phyloP scores from a whole-genome alignment of 2,888 invertebrate species.

The Andrena dorsata region DNA sequence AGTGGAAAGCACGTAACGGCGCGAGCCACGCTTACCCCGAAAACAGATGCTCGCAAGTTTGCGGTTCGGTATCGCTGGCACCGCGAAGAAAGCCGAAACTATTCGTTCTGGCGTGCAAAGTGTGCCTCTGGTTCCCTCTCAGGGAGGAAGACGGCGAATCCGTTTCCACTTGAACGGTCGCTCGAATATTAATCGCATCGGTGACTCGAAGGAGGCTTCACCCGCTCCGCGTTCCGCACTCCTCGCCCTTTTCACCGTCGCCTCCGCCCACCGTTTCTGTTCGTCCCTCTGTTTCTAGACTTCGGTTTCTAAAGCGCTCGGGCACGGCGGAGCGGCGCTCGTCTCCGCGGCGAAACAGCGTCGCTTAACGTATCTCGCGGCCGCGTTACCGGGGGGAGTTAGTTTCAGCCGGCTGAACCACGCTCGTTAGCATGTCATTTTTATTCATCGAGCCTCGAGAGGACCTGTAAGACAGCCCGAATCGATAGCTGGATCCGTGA shows the following conservation, averaged over 20 bases:
- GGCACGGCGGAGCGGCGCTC: neutral
- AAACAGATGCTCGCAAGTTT: constrained; percentile 17
- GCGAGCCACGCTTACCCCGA: neutral
- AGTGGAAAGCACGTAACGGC: neutral
- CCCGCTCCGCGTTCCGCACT: constrained; percentile 28
- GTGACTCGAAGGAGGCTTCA: constrained; percentile 42
- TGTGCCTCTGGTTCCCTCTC: constrained; percentile 23
- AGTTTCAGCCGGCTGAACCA: constrained; percentile 58
- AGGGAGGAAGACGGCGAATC: constrained; percentile 12
- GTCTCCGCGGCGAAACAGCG: constrained; percentile 4
- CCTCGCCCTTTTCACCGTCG: constrained; percentile 26
- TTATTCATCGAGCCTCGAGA: constrained; percentile 76
- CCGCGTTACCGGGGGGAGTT: constrained; percentile 49
- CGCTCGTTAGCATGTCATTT: constrained; percentile 81
- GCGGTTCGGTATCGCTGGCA: constrained; percentile 3
- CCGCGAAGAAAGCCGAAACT: constrained; percentile 34
- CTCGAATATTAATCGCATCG: constrained; percentile 80
- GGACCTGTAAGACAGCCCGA: constrained; percentile 58
- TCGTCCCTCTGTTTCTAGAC: constrained; percentile 24
- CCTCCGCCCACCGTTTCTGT: neutral
- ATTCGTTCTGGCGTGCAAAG: constrained; percentile 39
- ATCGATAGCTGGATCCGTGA: constrained; percentile 59
- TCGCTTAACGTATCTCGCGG: constrained; percentile 48
- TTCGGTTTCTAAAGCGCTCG: too few species aligned
- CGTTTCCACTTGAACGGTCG: constrained; percentile 76